Evolutionary conservation across 2,888 invertebrate species (phyloP).

Genomic region (Nysson spinosus): DNA sequence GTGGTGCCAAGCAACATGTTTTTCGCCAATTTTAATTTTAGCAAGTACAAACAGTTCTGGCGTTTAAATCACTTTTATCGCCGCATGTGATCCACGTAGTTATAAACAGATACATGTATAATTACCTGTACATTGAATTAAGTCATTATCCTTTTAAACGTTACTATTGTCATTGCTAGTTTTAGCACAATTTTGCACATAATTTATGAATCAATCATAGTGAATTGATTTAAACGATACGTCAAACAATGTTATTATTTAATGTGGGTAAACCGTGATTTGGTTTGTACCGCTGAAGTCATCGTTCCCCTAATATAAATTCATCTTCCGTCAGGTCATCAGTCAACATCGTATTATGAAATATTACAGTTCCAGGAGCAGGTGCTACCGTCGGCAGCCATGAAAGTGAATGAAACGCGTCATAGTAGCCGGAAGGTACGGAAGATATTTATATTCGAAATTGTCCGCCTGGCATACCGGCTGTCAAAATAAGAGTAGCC

Average conservation of each 20-base stretch:
- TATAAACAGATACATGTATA: no score
- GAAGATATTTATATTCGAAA: constrained; percentile 43
- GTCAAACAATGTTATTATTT: background rate
- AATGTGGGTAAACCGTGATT: constrained; percentile 20
- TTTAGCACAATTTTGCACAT: no score
- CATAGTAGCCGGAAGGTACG: constrained; percentile 34
- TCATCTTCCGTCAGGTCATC: constrained; percentile 35
- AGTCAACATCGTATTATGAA: constrained; percentile 39
- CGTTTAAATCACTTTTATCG: no score
- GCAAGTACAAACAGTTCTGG: no score
- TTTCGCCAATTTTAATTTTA: no score
- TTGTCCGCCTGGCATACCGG: constrained; percentile 26
- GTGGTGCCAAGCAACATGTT: no score
- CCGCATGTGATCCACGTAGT: no score
- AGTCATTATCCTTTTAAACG: no score
- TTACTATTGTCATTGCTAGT: no score
- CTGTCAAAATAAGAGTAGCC: constrained; percentile 44
- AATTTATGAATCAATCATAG: no score
- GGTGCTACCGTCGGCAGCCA: constrained; percentile 25
- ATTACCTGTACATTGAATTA: no score
- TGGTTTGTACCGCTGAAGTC: constrained; percentile 11
- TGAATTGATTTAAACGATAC: constrained; percentile 2
- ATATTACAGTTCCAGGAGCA: constrained; percentile 37
- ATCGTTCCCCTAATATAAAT: background rate
- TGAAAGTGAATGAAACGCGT: constrained; percentile 32